Conservation (phyloP, 2,113 vertebrate genomes). For the Coreoperca whiteheadi region DNA sequence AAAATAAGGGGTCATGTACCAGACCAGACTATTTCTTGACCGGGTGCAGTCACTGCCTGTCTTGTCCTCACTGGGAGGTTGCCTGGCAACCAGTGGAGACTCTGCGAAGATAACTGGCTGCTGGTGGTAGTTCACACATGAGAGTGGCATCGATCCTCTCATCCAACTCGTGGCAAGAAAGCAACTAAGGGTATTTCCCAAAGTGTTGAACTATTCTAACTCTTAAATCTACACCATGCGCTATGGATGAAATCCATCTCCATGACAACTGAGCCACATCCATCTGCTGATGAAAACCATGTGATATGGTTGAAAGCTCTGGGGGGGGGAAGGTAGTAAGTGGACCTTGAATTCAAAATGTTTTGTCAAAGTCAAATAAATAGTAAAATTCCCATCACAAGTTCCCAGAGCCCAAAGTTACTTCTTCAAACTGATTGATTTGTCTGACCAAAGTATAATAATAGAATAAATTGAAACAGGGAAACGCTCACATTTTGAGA, state of each 20-base stretch:
- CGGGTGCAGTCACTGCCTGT: conserved; percentile 16
- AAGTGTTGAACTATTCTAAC: background rate
- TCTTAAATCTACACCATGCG: too few relatives aligned
- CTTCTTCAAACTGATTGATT: background rate
- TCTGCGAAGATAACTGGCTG: conserved; percentile 24
- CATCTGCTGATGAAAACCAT: background rate
- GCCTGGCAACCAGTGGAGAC: conserved; percentile 21
- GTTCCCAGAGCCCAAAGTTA: background rate
- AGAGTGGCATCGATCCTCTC: background rate
- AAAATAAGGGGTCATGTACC: too few relatives aligned
- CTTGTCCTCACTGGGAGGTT: conserved; percentile 22
- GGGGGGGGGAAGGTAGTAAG: background rate
- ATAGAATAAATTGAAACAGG: background rate
- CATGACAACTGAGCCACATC: background rate
- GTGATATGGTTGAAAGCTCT: background rate
- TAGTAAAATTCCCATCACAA: background rate
- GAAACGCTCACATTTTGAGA: background rate
- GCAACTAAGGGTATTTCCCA: background rate
- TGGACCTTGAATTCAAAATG: background rate
- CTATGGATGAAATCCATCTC: background rate
- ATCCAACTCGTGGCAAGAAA: background rate
- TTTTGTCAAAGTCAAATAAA: background rate
- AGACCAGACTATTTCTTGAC: background rate
- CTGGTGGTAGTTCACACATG: conserved; percentile 1
- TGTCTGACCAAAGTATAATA: background rate